Evolutionary conservation across 2,113 vertebrate genomes (phyloP).

Genomic region (Phalacrocorax aristotelis): DNA sequence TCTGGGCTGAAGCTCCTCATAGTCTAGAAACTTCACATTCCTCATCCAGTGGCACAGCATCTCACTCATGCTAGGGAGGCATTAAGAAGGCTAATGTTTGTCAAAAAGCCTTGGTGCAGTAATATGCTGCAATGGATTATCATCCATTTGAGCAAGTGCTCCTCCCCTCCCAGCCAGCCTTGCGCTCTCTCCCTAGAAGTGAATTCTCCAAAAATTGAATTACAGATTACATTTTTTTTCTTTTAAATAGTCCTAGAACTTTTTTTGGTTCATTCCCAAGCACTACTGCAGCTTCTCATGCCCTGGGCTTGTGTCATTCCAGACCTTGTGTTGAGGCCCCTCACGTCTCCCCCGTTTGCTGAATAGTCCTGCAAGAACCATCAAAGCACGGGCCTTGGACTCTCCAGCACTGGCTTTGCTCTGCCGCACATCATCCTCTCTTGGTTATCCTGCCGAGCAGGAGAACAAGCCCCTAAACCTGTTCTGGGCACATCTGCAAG

Average conservation of each 20-base stretch:
- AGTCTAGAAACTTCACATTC: not conserved
- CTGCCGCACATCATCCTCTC: accelerated
- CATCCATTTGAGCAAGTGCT: not conserved
- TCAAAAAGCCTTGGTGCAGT: not conserved
- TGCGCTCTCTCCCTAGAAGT: not conserved
- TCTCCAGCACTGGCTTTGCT: not conserved
- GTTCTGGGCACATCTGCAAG: not conserved
- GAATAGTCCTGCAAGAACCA: not conserved
- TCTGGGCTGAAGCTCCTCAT: not conserved
- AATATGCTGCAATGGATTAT: not conserved
- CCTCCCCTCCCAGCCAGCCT: not conserved
- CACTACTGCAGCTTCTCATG: not conserved
- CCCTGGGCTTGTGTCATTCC: not conserved
- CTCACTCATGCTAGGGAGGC: not conserved
- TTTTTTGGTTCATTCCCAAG: not conserved
- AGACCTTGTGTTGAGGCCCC: accelerated
- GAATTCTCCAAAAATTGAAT: not conserved
- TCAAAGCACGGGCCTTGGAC: not conserved
- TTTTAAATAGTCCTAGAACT: not conserved
- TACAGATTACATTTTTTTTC: not conserved
- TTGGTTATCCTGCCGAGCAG: not conserved
- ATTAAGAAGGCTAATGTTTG: not conserved
- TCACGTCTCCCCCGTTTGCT: accelerated
- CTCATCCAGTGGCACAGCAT: not conserved
- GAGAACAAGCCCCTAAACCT: not conserved